A percentile compares a stretch with the other conserved stretches of the same genome.
Evolutionary conservation across 1,140 invertebrate species (phyloP).

Genomic region (Nasonia vitripennis): DNA sequence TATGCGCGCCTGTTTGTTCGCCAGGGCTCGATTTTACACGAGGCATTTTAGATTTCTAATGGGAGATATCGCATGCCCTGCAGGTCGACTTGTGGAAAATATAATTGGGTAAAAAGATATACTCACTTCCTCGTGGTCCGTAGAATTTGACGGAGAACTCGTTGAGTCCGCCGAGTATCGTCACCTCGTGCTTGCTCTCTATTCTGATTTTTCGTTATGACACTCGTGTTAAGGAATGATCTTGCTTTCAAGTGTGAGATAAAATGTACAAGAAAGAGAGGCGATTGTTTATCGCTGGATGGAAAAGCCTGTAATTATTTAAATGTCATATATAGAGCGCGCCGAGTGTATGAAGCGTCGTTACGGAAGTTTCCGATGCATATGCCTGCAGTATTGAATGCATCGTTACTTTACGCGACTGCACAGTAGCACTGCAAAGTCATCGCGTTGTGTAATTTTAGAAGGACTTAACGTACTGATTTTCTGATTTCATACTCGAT

Average conservation of each 20-base stretch:
- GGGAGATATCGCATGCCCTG: too few species aligned
- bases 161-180: slow-evolving; percentile 97
- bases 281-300: neutral
- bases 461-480: neutral
- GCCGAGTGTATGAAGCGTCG: too few species aligned
- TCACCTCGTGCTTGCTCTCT: slow-evolving; percentile 99
- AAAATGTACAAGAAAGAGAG: neutral
- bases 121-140: slow-evolving; percentile 95
- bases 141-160: slow-evolving; percentile 99
- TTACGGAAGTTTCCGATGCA: too few species aligned
- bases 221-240: slow-evolving; percentile 64
- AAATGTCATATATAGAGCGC: too few species aligned
- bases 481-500: neutral
- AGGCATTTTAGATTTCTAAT: too few species aligned
- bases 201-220: slow-evolving; percentile 80
- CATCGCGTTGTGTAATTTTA: neutral
- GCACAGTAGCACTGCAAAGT: neutral
- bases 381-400: neutral
- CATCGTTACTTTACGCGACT: neutral
- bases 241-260: slow-evolving; percentile 22
- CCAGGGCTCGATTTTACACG: too few species aligned
- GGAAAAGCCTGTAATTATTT: neutral
- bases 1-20: neutral
- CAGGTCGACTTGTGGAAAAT: too few species aligned
- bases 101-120: slow-evolving; percentile 54